Evolutionary conservation across 2,113 vertebrate species (phyloP), one percentile per base, ranked within the genome.

Genomic region (Mormyrus lacerda): DNA sequence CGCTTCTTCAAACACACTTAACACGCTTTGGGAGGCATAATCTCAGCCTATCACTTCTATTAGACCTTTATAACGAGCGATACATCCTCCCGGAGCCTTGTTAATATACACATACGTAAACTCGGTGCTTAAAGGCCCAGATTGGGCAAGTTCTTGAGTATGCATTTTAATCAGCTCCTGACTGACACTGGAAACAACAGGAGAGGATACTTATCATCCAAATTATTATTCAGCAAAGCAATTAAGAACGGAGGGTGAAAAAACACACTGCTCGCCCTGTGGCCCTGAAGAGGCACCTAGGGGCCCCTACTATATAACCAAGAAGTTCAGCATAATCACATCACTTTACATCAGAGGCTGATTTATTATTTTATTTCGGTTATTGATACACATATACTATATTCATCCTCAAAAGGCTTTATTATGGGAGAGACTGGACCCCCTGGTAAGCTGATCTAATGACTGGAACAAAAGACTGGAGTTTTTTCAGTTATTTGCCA

Each of bases 391-490:
- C 50, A 4, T 89, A 42, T 10, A 39, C 35, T 55, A 35, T 53
- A 85, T 55, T 89, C 47, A 44, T 79, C 45, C 65, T 89, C 47
- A 53, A 79, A 53, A 83, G 27, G 10, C 55, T 65, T 50, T 50
- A 87, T 65, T 87, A 87, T 87, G 55, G 87, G 39, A 21, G 11
- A 65, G 53, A 61, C 53, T 65, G 87, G 53, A 87, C 53, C 87
- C 86, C 87, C 87, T n/a, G 92, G 89, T 11, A 91, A 91, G 88
- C 82, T 73, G 87, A 92, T 92, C 17, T 19, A 89, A 91, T 91
- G 88, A 91, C 91, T 88, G 84, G 65, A 92, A 91, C 90, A 53
- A 85, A 89, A 73, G 15, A 55, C 88, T 61, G 47, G 15, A 35
- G 85, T 9, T 39, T 53, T 86, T 89, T n/a, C 44, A 17, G 15